phyloP scores from a whole-genome alignment of 2,888 invertebrate species.

The Hipparchia sbordonii region DNA sequence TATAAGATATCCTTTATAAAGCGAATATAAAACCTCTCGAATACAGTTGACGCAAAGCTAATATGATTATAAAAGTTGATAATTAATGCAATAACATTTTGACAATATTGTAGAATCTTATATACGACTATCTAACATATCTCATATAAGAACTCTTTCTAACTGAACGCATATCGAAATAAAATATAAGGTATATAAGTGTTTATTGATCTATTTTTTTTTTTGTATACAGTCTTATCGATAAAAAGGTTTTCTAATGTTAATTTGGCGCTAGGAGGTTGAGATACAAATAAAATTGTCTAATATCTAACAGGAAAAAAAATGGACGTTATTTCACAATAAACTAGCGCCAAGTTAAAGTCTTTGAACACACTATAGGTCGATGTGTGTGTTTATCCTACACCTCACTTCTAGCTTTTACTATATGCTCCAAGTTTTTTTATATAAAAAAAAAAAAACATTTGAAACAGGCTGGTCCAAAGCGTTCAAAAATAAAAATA shows the following conservation, averaged over 20 bases:
- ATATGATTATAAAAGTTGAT: not conserved
- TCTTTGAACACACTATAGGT: not conserved
- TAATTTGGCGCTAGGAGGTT: not conserved
- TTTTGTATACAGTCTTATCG: slow-evolving; percentile 18
- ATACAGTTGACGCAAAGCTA: slow-evolving; percentile 2
- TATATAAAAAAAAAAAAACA: not conserved
- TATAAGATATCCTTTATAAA: slow-evolving; percentile 12
- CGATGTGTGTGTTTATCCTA: slow-evolving; percentile 1
- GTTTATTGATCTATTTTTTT: not conserved
- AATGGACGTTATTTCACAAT: not conserved
- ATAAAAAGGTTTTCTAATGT: not conserved
- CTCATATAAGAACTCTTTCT: slow-evolving; percentile 20
- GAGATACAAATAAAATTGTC: not conserved
- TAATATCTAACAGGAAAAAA: too few relatives aligned
- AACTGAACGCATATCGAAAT: slow-evolving; percentile 20
- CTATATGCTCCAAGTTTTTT: not conserved
- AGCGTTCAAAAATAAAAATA: not conserved
- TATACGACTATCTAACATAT: slow-evolving; percentile 28
- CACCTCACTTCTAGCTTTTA: not conserved
- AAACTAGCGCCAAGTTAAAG: not conserved
- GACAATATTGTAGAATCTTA: slow-evolving; percentile 23
- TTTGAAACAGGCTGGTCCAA: not conserved
- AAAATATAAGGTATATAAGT: not conserved
- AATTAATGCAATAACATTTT: slow-evolving; percentile 17
- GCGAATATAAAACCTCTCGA: slow-evolving; percentile 8